Evolutionary conservation across 2,113 vertebrate genomes (phyloP).

Genomic region (Alaudala cheleensis): DNA sequence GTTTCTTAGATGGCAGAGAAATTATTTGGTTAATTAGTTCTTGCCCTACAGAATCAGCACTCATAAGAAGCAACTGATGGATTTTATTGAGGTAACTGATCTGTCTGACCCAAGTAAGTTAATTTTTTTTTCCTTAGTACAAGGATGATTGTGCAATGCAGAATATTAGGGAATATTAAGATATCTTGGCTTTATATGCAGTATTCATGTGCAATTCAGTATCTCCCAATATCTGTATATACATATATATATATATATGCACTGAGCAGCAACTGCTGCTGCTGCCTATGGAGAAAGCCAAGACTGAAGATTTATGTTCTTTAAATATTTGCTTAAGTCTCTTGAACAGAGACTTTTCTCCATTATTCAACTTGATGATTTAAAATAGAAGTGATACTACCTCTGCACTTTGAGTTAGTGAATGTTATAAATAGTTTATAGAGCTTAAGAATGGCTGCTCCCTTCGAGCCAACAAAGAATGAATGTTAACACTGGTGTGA

Average conservation of each 20-base stretch:
- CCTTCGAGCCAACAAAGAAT: background rate
- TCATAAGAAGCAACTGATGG: background rate
- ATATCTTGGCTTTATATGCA: background rate
- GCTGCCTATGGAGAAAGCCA: background rate
- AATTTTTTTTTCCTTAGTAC: background rate
- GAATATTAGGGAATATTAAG: background rate
- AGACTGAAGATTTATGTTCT: background rate
- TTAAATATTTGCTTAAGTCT: slow-evolving; percentile 16
- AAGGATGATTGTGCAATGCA: background rate
- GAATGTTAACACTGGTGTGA: background rate
- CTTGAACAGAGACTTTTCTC: background rate
- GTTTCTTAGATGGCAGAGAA: background rate
- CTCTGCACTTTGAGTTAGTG: background rate
- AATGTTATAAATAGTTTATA: background rate
- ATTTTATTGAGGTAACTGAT: background rate
- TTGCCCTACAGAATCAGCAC: background rate
- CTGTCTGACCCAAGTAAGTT: background rate
- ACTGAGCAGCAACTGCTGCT: background rate
- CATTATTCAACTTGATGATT: slow-evolving; percentile 13
- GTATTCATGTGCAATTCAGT: background rate
- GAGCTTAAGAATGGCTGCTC: background rate
- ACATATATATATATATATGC: background rate
- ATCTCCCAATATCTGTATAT: background rate
- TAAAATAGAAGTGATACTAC: background rate
- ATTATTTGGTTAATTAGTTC: background rate